Conservation (phyloP, 2,888 invertebrate genomes). For the Diaperis boleti region DNA sequence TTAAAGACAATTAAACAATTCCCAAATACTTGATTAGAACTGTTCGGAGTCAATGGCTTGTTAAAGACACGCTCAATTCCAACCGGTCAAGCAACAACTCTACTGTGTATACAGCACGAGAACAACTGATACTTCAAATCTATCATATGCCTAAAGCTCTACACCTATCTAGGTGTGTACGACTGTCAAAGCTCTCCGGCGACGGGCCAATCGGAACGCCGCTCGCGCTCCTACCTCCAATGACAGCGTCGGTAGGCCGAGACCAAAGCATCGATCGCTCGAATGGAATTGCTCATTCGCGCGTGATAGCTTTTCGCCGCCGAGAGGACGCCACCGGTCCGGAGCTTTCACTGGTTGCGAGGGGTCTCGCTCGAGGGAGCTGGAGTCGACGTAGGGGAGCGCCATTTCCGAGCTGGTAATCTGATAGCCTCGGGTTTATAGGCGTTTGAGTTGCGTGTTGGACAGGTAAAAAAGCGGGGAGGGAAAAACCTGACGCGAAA, state of each 20-base stretch:
- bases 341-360: slow-evolving; percentile 49
- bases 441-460: slow-evolving; percentile 37
- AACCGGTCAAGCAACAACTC: slow-evolving; percentile 43
- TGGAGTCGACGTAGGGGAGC: slow-evolving; percentile 43
- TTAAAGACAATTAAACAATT: slow-evolving; percentile 60
- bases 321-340: slow-evolving; percentile 64
- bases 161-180: slow-evolving; percentile 65
- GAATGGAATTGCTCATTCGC: slow-evolving; percentile 62
- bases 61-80: slow-evolving; percentile 47
- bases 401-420: slow-evolving; percentile 46
- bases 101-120: slow-evolving; percentile 50
- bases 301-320: slow-evolving; percentile 63
- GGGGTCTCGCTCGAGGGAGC: slow-evolving; percentile 52
- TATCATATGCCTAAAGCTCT: slow-evolving; percentile 55
- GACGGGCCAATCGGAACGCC: slow-evolving; percentile 46
- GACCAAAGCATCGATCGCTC: slow-evolving; percentile 55
- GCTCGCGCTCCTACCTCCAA: slow-evolving; percentile 47
- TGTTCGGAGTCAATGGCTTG: slow-evolving; percentile 56
- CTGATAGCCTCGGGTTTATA: slow-evolving; percentile 35
- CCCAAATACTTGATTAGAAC: slow-evolving; percentile 56
- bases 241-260: slow-evolving; percentile 46
- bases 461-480: slow-evolving; percentile 33
- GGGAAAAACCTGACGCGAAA: slow-evolving; percentile 22
- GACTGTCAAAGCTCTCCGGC: slow-evolving; percentile 56
- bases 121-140: slow-evolving; percentile 60